phyloP scores from a whole-genome alignment of 2,113 vertebrate genomes.

The Dipodomys stephensi region DNA sequence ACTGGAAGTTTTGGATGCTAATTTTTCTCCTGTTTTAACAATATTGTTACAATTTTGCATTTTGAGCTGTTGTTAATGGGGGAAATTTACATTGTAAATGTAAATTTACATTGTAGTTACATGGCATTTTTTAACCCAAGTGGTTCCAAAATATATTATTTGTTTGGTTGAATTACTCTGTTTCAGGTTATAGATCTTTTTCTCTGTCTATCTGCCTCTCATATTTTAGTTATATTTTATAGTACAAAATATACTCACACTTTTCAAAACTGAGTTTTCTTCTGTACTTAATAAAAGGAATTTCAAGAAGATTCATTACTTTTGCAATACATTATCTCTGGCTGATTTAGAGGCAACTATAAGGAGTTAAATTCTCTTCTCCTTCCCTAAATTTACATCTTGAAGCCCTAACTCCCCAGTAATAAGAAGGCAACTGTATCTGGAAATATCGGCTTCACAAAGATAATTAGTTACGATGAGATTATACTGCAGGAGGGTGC shows the following conservation, averaged over 20 bases:
- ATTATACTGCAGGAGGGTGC: not conserved
- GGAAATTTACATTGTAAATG: not conserved
- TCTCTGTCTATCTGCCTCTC: not conserved
- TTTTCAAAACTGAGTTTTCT: slow-evolving; percentile 36
- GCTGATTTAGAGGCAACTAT: not conserved
- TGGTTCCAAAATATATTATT: slow-evolving; percentile 2
- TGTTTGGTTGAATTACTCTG: slow-evolving; percentile 21
- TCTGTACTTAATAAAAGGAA: slow-evolving; percentile 29
- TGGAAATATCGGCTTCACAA: not conserved
- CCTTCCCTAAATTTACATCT: not conserved
- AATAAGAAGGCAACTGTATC: slow-evolving; percentile 16
- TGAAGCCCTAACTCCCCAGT: not conserved
- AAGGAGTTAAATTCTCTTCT: not conserved
- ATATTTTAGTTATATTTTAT: slow-evolving; percentile 1
- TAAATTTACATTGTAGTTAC: slow-evolving; percentile 12
- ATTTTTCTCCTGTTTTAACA: not conserved
- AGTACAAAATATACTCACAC: slow-evolving; percentile 43
- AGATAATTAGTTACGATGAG: not conserved
- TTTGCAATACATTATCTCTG: slow-evolving; percentile 33
- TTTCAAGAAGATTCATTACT: slow-evolving; percentile 10
- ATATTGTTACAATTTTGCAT: not conserved
- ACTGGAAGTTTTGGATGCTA: not conserved
- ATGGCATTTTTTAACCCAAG: not conserved
- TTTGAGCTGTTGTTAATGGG: not conserved
- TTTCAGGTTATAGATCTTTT: slow-evolving; percentile 1